phyloP scores from a whole-genome alignment of 2,888 invertebrate species.

The Andrena chrysosceles region DNA sequence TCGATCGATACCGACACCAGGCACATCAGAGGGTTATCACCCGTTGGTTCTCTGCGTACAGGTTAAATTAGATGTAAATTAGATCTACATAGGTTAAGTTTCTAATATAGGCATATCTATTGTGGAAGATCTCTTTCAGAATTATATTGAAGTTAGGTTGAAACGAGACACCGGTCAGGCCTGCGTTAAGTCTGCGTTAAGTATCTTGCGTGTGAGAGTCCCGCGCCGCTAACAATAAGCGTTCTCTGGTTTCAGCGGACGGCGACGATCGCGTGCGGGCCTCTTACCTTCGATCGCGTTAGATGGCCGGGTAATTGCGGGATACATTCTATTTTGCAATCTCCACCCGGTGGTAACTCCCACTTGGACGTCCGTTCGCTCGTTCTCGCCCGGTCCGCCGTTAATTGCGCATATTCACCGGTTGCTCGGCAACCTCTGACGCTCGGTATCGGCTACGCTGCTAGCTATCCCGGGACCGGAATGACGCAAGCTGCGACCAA shows the following conservation, averaged over 20 bases:
- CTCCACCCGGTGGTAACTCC: conserved; percentile 48
- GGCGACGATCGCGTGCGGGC: background rate
- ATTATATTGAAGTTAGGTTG: too few relatives aligned
- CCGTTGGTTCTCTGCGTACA: too few relatives aligned
- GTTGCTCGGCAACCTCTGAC: conserved; percentile 70
- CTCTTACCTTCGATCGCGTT: conserved; percentile 50
- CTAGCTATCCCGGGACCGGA: conserved; percentile 52
- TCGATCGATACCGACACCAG: too few relatives aligned
- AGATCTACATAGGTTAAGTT: too few relatives aligned
- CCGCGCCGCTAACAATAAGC: background rate
- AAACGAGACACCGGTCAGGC: too few relatives aligned
- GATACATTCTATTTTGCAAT: conserved; percentile 60
- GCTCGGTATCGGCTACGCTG: conserved; percentile 51
- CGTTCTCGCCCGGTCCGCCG: conserved; percentile 53
- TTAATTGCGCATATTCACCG: conserved; percentile 68
- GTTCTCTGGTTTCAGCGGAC: background rate
- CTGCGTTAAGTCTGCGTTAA: too few relatives aligned
- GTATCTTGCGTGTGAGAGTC: too few relatives aligned
- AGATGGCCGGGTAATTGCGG: conserved; percentile 54
- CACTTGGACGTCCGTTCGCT: conserved; percentile 50
- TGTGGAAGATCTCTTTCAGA: too few relatives aligned
- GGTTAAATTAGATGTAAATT: too few relatives aligned
- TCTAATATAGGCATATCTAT: too few relatives aligned
- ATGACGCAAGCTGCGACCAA: conserved; percentile 21
- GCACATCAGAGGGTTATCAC: too few relatives aligned